A percentile compares a stretch with the other conserved stretches of the same genome.
These are phyloP conservation scores for Labeo catla DNA, from an alignment of 2,113 vertebrate species.

Conservation along the genomic window DNA sequence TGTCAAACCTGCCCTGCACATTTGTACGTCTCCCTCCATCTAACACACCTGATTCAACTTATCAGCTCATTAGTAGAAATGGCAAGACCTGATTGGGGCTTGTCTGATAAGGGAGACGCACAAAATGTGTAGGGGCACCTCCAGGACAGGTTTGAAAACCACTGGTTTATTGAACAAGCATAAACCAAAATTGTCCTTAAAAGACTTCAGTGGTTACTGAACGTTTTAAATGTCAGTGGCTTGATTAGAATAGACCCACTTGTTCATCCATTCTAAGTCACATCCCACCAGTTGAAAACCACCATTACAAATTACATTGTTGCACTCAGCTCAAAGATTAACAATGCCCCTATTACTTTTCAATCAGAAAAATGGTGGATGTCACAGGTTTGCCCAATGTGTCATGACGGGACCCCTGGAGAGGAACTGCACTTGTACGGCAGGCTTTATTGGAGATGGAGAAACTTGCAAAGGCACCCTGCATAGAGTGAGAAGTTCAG, in stretches of 20 bases:
- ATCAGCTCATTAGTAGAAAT: too few species aligned
- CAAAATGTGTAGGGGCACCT: too few species aligned
- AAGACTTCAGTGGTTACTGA: not conserved
- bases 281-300: not conserved
- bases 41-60: too few species aligned
- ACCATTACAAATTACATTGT: not conserved
- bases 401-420: conserved; percentile 75
- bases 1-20: too few species aligned
- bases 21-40: too few species aligned
- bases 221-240: not conserved
- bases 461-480: conserved; percentile 82
- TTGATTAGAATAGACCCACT: not conserved
- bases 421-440: conserved; percentile 80
- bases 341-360: not conserved
- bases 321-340: not conserved
- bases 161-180: not conserved
- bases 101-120: too few species aligned
- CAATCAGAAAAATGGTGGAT: conserved; percentile 86
- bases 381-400: conserved; percentile 80
- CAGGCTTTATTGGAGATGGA: conserved; percentile 81
- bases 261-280: not conserved
- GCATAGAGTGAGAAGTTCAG: conserved; percentile 74
- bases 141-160: too few species aligned
- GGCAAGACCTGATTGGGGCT: too few species aligned
- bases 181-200: not conserved